Percentiles rank a stretch among this genome's conserved stretches.
Conservation (phyloP, 2,113 vertebrate species). For the Xenopus tropicalis region UCB_Xtro_10.0 CM004445.2:138986001-138986500, state of each 20-base stretch:
- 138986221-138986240: neutral
- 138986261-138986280: constrained; percentile 32
- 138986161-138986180: constrained; percentile 22
- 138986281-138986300: constrained; percentile 18
- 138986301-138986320: constrained; percentile 13
- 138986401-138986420: neutral
- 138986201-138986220: constrained; percentile 15
- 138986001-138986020: constrained; percentile 22
- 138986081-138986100: constrained; percentile 12
- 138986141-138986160: constrained; percentile 1
- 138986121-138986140: constrained; percentile 10
- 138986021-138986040: constrained; percentile 31
- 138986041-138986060: constrained; percentile 31
- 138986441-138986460: constrained; percentile 15
- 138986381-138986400: neutral
- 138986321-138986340: constrained; percentile 18
- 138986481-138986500: constrained; percentile 22
- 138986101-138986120: neutral
- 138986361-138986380: constrained; percentile 1
- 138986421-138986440: constrained; percentile 16
- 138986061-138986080: constrained; percentile 25
- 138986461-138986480: constrained; percentile 21
- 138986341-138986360: constrained; percentile 16
- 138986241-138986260: constrained; percentile 24
- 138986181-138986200: constrained; percentile 9